Evolutionary conservation across 1,140 invertebrate species (phyloP), one percentile per base, ranked within the genome.

Genomic region (Littorina saxatilis): DNA sequence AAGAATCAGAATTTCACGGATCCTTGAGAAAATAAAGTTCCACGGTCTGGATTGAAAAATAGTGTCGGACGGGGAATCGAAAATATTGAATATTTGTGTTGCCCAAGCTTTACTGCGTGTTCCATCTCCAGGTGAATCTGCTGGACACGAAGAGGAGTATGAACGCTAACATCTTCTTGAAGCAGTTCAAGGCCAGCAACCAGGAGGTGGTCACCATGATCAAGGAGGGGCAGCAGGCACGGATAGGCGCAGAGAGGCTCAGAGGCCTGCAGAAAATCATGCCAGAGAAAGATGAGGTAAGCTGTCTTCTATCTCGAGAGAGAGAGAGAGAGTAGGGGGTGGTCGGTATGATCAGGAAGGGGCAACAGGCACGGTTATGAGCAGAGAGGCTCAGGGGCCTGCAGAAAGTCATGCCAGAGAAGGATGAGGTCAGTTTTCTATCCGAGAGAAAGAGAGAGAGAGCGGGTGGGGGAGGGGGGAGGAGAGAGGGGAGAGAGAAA

Each of bases 101-200:
- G n/a, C n/a, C n/a, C n/a, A n/a, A n/a, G n/a, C n/a, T n/a, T n/a
- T n/a, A n/a, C n/a, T n/a, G n/a, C n/a, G n/a, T n/a, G n/a, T n/a
- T n/a, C n/a, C n/a, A n/a, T n/a, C n/a, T 76, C 29, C 83, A 89
- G 88, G 82, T 88, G 13, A 88, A 91, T 50, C 79, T 92, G n/a
- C 82, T 92, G 35, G 91, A 92, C 63, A 87, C 97, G 29, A 99
- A 99, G 92, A 93, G 98, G 85, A 99, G 98, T 92, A 93, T 99
- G 52, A 99, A 99, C 89, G 96, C 99, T 1, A 99, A 99, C 92
- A 99, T 99, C 85, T 99, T 99, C 92, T 93, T 99, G 35, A 99
- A 98, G 93, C 98, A 99, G 93, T 99, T 99, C 91, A 90, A 92
- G 75, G 88, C 87, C 66, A 95, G 96, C 68, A 97, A 98, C 89